Base-by-base conservation (phyloP, 2,888 invertebrate genomes). In the Oeneis ivallda region DNA sequence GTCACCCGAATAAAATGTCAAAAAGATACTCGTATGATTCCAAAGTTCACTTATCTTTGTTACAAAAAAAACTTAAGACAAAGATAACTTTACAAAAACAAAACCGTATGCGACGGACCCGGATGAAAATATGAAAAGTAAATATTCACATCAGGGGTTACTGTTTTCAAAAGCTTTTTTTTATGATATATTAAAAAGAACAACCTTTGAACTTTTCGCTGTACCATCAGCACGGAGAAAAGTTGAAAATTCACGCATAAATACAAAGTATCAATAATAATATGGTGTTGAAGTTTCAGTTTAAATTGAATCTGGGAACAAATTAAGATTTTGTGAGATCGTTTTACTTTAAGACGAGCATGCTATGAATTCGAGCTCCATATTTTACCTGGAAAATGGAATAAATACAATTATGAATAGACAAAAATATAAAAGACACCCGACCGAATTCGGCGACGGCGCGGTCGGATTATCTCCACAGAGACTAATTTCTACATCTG, bases 221-320 rank as follows among this genome's bases (percentile, higher is more conserved):
- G 45, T 58, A 50, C 59, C 56, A 68, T 63, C 58, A 57, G 49
- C 67, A 61, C 59, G 66, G 7, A 69, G 64, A 45, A 64, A 68
- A 66, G 67, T 65, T 65, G 64, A 50, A 67, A 67, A 67, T 60
- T 69, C 67, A 72, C 68, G 71, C 71, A 64, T 73, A 70, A 69
- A 65, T 68, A 70, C 65, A 64, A 66, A 67, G 69, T 71, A 68
- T 71, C 66, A 66, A 67, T 67, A 67, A 69, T 67, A 67, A 69
- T 63, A 66, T 69, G 60, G 59, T 64, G 62, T 65, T 58, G 49
- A 64, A 68, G 52, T 68, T 68, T 50, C 32, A 49, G 45, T 49
- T 65, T 54, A 61, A 50, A 68, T 67, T 61, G 49, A 64, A 64
- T 62, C 64, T 66, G 26, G n/a, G 60, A 49, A 53, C 45, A 47